Evolutionary conservation across 1,140 invertebrate genomes (phyloP).

Genomic region (Bathynomus jamesi): DNA sequence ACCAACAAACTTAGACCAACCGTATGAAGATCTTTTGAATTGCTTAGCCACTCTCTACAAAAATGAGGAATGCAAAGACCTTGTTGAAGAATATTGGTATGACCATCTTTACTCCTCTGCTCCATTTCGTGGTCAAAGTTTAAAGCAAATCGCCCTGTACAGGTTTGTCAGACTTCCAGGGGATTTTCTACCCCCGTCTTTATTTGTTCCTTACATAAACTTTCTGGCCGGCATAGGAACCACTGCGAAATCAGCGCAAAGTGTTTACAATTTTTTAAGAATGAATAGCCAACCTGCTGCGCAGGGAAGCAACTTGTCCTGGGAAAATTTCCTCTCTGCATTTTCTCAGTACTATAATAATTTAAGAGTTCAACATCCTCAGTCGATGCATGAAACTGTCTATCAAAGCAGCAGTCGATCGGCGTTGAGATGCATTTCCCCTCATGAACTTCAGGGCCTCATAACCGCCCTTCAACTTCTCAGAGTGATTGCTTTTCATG

Average conservation of each 20-base stretch:
- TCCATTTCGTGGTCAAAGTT: slow-evolving; percentile 21
- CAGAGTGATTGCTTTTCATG: slow-evolving; percentile 57
- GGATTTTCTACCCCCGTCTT: slow-evolving; percentile 70
- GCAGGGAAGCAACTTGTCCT: slow-evolving; percentile 53
- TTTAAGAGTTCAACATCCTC: slow-evolving; percentile 58
- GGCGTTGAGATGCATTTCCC: slow-evolving; percentile 57
- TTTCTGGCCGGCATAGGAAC: slow-evolving; percentile 76
- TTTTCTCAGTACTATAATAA: slow-evolving; percentile 61
- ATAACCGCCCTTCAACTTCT: slow-evolving; percentile 70
- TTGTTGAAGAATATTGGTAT: slow-evolving; percentile 76
- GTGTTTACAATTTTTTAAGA: slow-evolving; percentile 80
- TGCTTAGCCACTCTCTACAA: slow-evolving; percentile 70
- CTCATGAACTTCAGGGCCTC: slow-evolving; percentile 77
- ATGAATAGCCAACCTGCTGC: slow-evolving; percentile 51
- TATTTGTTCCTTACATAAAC: slow-evolving; percentile 78
- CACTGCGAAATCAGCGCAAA: slow-evolving; percentile 59
- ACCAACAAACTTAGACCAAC: slow-evolving; percentile 61
- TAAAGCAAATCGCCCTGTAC: slow-evolving; percentile 63
- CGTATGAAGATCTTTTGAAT: slow-evolving; percentile 75
- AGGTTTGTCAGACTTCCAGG: slow-evolving; percentile 84
- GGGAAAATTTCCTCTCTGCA: slow-evolving; percentile 83
- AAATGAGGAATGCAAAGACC: slow-evolving; percentile 61
- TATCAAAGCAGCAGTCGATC: slow-evolving; percentile 50
- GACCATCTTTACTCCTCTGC: slow-evolving; percentile 43
- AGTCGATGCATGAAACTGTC: slow-evolving; percentile 50